Evolutionary conservation across 2,113 vertebrate species (phyloP), one percentile per base, ranked within the genome.

Genomic region (Mustela nigripes): DNA sequence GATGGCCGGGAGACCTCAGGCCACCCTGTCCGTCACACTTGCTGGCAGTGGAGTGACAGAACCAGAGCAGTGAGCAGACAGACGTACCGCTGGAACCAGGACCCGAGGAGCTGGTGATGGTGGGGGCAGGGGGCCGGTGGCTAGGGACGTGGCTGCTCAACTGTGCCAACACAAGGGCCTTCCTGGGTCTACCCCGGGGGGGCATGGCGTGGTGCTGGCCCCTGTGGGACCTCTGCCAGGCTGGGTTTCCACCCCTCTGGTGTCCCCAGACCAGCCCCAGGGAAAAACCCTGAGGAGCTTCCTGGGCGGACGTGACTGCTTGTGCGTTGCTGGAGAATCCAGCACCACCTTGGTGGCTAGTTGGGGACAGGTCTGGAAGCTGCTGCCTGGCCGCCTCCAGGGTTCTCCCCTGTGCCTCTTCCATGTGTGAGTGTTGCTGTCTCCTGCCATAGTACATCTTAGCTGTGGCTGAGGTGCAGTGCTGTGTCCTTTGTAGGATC

Each of bases 41-140:
- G 31, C 53, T 63, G 58, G 19, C 24, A 12, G 24, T 3, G 36
- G 50, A 36, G 48, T 36, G 50, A 19, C 81, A 81, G 50, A 18
- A 21, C 19, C 50, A 81, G 78, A 56, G 78, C 33, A 22, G 33
- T 7, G 8, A n/a, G 31, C 31, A n/a, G 65, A 48, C 45, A 45
- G 42, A 33, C 6, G 1, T 18, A 15, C 31, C 7, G 6, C 63
- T 1, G 5, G 12, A 65, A 7, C 33, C 28, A n/a, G 62, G 62
- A 31, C 28, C 42, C 8, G 42, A 24, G 33, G 42, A 67, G 69
- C 50, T 60, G 71, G 16, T 8, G 24, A n/a, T 56, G 62, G 39
- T 10, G 4, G 42, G 12, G 42, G 11, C 14, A 11, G 69, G 19
- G 69, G 16, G 9, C 19, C 0, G n/a, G n/a, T 0, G 19, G n/a